Evolutionary conservation across 1,140 invertebrate species (phyloP).

Genomic region (Drosophila seguyi): DNA sequence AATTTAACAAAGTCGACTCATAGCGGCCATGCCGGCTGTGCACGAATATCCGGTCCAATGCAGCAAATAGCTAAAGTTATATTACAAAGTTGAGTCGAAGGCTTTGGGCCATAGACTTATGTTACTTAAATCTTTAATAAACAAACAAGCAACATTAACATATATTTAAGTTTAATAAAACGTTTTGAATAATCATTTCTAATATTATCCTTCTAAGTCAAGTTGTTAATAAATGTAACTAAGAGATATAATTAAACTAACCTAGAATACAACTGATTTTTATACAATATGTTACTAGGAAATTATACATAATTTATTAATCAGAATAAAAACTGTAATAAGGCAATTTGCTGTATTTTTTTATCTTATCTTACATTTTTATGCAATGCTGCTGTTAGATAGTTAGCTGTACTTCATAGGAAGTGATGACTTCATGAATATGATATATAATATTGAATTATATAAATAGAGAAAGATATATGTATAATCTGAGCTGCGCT

Average conservation of each 20-base stretch:
- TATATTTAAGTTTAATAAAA: not conserved
- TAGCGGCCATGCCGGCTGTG: not conserved
- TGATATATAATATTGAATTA: not conserved
- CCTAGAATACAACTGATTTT: not conserved
- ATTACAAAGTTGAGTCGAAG: not conserved
- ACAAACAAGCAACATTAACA: not conserved
- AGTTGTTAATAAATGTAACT: not conserved
- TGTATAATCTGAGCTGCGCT: not conserved
- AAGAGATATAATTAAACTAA: not conserved
- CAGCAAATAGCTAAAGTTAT: not conserved
- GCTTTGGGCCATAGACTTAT: not conserved
- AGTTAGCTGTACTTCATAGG: not conserved
- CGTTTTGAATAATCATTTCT: too few relatives aligned
- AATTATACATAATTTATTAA: not conserved
- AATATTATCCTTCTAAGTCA: not conserved
- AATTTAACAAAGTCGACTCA: conserved; percentile 1
- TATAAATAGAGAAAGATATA: not conserved
- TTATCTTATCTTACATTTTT: not conserved
- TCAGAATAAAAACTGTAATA: not conserved
- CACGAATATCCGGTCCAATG: not conserved
- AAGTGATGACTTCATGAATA: not conserved
- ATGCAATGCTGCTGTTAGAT: not conserved
- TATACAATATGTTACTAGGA: not conserved
- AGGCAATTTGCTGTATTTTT: conserved; percentile 4
- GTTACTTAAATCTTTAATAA: not conserved